A percentile compares a stretch with the other conserved stretches of the same genome.
Evolutionary conservation across 2,888 invertebrate genomes (phyloP).

Genomic region (Adelognathus sp.): DNA sequence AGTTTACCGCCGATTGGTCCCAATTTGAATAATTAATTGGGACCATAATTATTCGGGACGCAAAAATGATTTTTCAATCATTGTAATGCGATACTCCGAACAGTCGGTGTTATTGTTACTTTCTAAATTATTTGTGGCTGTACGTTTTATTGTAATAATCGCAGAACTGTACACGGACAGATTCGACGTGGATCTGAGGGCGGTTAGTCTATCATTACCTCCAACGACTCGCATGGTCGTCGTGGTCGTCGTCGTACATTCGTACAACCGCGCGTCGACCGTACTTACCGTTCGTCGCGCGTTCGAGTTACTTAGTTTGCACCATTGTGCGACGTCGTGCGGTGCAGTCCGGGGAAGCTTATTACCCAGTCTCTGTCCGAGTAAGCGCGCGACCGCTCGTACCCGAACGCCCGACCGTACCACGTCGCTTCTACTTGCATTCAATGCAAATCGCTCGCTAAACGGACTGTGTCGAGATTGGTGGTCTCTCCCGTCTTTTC

Average conservation of each 20-base stretch:
- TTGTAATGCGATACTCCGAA: too few species aligned
- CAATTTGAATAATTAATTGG: too few species aligned
- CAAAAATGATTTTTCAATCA: too few species aligned
- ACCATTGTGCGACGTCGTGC: slow-evolving; percentile 57
- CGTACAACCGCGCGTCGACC: slow-evolving; percentile 40
- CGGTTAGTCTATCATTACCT: slow-evolving; percentile 63
- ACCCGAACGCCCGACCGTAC: not conserved
- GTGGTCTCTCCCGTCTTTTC: slow-evolving; percentile 41
- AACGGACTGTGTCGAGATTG: slow-evolving; percentile 47
- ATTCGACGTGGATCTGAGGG: slow-evolving; percentile 54
- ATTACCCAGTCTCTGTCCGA: slow-evolving; percentile 25
- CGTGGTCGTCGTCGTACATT: slow-evolving; percentile 25
- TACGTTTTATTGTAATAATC: too few species aligned
- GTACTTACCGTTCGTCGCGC: slow-evolving; percentile 44
- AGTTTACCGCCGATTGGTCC: too few species aligned
- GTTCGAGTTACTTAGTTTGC: slow-evolving; percentile 60
- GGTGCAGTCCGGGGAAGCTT: slow-evolving; percentile 45
- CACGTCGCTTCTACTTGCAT: slow-evolving; percentile 44
- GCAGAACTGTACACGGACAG: too few species aligned
- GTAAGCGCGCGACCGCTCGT: not conserved
- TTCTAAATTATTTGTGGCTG: too few species aligned
- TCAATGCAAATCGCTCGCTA: slow-evolving; percentile 63
- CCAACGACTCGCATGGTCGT: slow-evolving; percentile 57
- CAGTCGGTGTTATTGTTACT: too few species aligned
- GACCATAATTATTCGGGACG: too few species aligned